Conservation (phyloP, 2,888 invertebrate species). For the Allacma fusca region DNA sequence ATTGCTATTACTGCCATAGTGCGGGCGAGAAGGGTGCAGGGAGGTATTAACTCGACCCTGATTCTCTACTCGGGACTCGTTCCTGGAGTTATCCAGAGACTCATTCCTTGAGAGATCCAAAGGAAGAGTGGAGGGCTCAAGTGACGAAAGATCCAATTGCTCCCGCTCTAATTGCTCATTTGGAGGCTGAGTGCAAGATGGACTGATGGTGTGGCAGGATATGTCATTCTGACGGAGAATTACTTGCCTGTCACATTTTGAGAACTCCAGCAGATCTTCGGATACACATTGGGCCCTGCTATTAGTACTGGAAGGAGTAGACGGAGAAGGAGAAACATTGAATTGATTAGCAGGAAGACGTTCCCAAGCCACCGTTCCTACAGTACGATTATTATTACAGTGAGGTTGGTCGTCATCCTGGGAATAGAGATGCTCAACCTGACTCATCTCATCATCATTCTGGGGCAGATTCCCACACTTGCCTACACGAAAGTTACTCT, state of each 20-base stretch:
- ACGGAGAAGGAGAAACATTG: constrained; percentile 21
- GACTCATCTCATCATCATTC: constrained; percentile 14
- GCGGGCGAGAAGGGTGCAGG: background rate
- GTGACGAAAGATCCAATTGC: constrained; percentile 31
- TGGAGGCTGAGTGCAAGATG: constrained; percentile 26
- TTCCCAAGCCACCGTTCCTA: constrained; percentile 5
- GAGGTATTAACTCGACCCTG: background rate
- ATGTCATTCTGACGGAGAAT: constrained; percentile 46
- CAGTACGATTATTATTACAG: background rate
- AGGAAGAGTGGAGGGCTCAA: constrained; percentile 5
- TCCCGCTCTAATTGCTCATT: constrained; percentile 47
- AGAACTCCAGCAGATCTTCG: constrained; percentile 33
- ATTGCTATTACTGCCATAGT: background rate
- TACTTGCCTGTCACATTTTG: constrained; percentile 34
- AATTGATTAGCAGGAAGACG: constrained; percentile 29
- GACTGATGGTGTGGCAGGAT: constrained; percentile 31
- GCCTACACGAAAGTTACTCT: background rate
- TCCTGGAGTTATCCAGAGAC: background rate
- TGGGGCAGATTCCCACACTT: constrained; percentile 21
- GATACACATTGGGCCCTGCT: background rate
- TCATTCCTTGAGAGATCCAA: background rate
- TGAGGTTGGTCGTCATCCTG: constrained; percentile 18
- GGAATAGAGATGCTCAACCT: constrained; percentile 35
- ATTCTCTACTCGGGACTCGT: background rate
- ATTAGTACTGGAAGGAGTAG: background rate